Conservation (phyloP, 2,797 vertebrate genomes). For the Clamator glandarius region DNA sequence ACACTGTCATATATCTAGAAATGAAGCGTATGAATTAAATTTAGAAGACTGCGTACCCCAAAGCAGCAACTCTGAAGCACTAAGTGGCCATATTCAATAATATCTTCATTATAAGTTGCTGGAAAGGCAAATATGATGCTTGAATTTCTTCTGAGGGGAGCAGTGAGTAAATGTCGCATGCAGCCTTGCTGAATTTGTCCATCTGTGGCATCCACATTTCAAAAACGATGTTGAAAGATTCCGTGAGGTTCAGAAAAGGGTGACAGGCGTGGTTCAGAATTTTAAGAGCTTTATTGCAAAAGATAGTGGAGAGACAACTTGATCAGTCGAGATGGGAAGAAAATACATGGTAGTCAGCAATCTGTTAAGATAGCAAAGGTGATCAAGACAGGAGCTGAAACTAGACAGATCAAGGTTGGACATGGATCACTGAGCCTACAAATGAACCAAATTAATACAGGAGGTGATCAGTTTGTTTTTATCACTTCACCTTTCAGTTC, state of each 20-base stretch:
- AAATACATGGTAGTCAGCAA: background rate
- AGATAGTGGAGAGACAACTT: background rate
- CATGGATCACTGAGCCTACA: background rate
- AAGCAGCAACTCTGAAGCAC: background rate
- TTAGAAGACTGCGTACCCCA: background rate
- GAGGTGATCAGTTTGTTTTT: background rate
- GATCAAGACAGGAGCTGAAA: background rate
- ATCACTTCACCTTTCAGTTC: background rate
- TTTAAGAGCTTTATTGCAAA: constrained; percentile 24
- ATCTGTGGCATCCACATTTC: constrained; percentile 47
- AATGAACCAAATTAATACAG: background rate
- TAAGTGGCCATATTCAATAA: background rate
- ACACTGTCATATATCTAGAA: background rate
- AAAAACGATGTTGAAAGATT: constrained; percentile 48
- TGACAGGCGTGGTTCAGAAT: background rate
- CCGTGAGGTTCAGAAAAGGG: background rate
- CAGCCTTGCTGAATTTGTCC: background rate
- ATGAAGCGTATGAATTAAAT: background rate
- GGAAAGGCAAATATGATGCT: background rate
- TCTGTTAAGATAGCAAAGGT: background rate
- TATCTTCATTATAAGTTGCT: background rate
- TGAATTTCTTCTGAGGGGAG: background rate
- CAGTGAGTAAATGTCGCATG: background rate
- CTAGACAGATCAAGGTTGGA: background rate
- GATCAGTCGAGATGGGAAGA: background rate